phyloP scores from a whole-genome alignment of 2,888 invertebrate species.

The Rhingia campestris region DNA sequence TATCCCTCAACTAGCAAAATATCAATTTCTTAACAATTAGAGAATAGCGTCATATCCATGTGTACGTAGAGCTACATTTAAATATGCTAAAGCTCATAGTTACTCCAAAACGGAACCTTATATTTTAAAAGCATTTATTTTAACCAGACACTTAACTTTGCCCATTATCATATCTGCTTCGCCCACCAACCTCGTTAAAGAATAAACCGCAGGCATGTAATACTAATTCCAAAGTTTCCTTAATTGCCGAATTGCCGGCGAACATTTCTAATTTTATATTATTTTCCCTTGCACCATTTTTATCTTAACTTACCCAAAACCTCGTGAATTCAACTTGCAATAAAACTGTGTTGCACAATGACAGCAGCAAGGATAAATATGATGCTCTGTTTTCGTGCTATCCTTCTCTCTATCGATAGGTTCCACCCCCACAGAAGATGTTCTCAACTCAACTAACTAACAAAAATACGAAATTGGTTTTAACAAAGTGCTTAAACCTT shows the following conservation, averaged over 20 bases:
- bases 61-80: conserved; percentile 10
- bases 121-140: conserved; percentile 31
- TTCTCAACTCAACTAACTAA: conserved; percentile 34
- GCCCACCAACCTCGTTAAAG: conserved; percentile 13
- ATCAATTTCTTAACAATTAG: no score
- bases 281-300: conserved; percentile 8
- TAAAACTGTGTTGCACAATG: conserved; percentile 7
- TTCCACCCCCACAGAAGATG: conserved; percentile 22
- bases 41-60: no score
- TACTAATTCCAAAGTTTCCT: conserved; percentile 49
- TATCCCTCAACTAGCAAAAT: no score
- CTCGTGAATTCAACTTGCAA: conserved; percentile 28
- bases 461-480: conserved; percentile 51
- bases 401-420: not conserved
- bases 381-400: conserved; percentile 6
- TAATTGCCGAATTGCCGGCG: conserved; percentile 30
- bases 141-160: conserved; percentile 29
- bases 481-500: conserved; percentile 43
- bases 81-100: not conserved
- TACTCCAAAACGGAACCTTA: conserved; percentile 1
- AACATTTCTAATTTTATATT: conserved; percentile 26
- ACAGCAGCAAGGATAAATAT: conserved; percentile 5
- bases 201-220: conserved; percentile 36
- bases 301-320: conserved; percentile 7
- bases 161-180: conserved; percentile 44